Evolutionary conservation across 2,888 invertebrate species (phyloP), one percentile per base, ranked within the genome.

Genomic region (Brachycybe producta): DNA sequence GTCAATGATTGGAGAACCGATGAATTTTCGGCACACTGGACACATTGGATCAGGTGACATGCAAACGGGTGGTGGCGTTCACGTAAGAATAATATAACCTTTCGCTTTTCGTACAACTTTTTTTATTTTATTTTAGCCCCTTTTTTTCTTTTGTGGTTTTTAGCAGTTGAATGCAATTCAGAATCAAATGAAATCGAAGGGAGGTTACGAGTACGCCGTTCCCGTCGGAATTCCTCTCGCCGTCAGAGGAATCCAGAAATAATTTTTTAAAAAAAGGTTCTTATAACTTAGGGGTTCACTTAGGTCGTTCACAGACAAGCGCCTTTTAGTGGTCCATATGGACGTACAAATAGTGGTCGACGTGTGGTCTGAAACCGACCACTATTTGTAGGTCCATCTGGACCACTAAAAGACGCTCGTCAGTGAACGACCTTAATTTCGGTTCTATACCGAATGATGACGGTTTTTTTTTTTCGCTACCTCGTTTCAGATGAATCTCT

Each of bases 151-250:
- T 21, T 40, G 19, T 23, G 17, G 23, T 27, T 19, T 34, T n/a
- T 17, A 13, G 32, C 79, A 90, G 70, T 74, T 92, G 57, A 79
- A 81, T 65, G 83, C 85, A 58, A 79, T 92, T 64, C 88, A 91
- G 70, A 83, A 80, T 62, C 91, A 92, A 70, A 90, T 94, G 91
- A 84, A 85, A 68, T 87, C 90, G 70, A 94, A 94, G 75, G 92
- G 92, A 48, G 91, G 90, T 58, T 91, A 88, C 66, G 86, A 90
- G 66, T 77, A 78, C 69, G 74, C 78, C 30, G 59, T 68, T 38
- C 65, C 67, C 32, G 50, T 53, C 21, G 46, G 35, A 27, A 34
- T 53, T 24, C 47, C 51, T 19, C 52, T 54, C 21, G 52, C 54
- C 13, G 54, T 54, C 24, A 52, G 54, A 13, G 51, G 48, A n/a